Evolutionary conservation across 2,888 invertebrate species (phyloP), one percentile per base, ranked within the genome.

Genomic region (Phrixothrix hirtus): DNA sequence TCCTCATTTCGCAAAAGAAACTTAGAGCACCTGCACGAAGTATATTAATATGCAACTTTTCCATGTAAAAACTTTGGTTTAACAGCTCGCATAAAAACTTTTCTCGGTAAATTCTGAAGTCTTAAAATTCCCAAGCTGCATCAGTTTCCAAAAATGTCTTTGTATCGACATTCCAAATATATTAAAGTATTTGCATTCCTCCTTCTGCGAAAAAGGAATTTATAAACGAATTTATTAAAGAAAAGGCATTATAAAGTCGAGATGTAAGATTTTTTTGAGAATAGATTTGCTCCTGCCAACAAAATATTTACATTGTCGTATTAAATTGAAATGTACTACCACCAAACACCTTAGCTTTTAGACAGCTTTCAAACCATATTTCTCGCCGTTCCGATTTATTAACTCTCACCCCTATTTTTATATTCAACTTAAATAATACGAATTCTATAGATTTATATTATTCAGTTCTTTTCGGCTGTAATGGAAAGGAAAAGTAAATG

Each of bases 151-250:
- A 57, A 61, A 61, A 57, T 58, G 59, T 62, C 61, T 59, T 60
- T 63, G 59, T 63, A 63, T 62, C 57, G 62, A 59, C 62, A 64
- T 64, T 64, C 64, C 58, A 51, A 50, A 60, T 61, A 64, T 64
- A 64, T 64, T 64, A 64, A 61, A 64, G 58, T 53, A 50, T 59
- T 59, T 54, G 52, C 46, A 38, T 41, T 46, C 29, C 52, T 36
- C 32, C 46, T 37, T 36, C 36, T 7, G 7, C 21, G 37, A 42
- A 30, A 36, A 47, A 42, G 31, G 46, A 46, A 52, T 52, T 52
- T 52, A 41, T 43, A 50, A 50, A 50, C 50, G 37, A 52, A 52
- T 52, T 52, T 52, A 52, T 52, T 52, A 52, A 52, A 52, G 41
- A 41, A 52, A 39, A 34, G 39, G 35, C 42, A 52, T 52, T 52